Percentiles rank a stretch among this genome's conserved stretches.
These are phyloP conservation scores for Pseudorectes ferrugineus DNA, from an alignment of 2,113 vertebrate species.

Conservation along the genomic window DNA sequence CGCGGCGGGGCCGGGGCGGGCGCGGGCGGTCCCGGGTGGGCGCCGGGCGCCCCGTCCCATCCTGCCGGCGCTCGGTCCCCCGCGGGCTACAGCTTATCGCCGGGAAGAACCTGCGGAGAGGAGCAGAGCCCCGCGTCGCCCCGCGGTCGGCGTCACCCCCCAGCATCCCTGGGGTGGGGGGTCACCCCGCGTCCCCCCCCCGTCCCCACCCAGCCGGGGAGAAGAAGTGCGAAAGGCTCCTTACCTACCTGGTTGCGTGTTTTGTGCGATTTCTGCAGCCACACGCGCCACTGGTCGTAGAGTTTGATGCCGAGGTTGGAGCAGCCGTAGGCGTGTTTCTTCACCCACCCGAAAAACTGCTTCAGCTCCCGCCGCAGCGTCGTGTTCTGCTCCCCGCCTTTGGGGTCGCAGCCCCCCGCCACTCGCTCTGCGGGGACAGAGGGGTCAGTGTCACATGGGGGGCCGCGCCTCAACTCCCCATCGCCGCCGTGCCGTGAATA, in stretches of 20 bases:
- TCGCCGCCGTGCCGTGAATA: rapidly evolving
- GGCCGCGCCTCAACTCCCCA: rapidly evolving
- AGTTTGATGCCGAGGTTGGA: slow-evolving; percentile 96
- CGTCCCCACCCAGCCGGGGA: neutral
- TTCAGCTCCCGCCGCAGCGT: slow-evolving; percentile 92
- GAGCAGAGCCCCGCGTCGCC: slow-evolving; percentile 29
- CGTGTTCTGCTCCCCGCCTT: slow-evolving; percentile 90
- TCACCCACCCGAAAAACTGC: slow-evolving; percentile 97
- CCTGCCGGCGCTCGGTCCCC: neutral
- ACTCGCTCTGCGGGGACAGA: slow-evolving; percentile 67
- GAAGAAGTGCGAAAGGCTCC: slow-evolving; percentile 62
- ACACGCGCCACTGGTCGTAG: slow-evolving; percentile 97
- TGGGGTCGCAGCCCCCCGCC: slow-evolving; percentile 87
- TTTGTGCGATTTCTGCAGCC: slow-evolving; percentile 98
- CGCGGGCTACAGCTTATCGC: slow-evolving; percentile 87
- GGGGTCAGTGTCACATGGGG: rapidly evolving
- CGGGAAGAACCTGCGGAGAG: slow-evolving; percentile 87
- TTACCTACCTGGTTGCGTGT: slow-evolving; percentile 97
- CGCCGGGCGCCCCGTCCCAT: neutral
- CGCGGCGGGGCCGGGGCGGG: no score
- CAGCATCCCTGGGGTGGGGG: neutral
- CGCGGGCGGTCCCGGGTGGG: no score
- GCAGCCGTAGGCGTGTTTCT: slow-evolving; percentile 93
- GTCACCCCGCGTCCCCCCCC: neutral
- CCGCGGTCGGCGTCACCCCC: neutral